Conservation (phyloP, 2,113 vertebrate genomes). For the Bufo bufo region DNA sequence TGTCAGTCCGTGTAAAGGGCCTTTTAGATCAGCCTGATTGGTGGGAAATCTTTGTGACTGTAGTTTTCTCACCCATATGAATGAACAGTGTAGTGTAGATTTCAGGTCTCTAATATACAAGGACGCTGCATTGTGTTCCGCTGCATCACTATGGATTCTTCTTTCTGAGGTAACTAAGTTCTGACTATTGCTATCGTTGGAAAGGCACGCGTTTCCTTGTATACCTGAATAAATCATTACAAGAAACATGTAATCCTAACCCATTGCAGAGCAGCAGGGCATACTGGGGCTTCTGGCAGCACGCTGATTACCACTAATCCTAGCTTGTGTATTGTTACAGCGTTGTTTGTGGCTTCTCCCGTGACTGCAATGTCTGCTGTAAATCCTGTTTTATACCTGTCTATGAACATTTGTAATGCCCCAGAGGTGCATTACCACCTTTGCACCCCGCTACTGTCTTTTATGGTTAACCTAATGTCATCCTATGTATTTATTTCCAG, state of each 20-base stretch:
- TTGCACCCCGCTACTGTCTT: no score
- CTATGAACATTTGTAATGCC: background rate
- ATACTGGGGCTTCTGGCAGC: conserved; percentile 36
- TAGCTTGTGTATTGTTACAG: conserved; percentile 8
- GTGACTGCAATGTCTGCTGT: background rate
- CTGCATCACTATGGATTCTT: conserved; percentile 35
- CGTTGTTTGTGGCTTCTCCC: background rate
- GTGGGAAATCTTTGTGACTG: no score
- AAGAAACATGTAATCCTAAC: conserved; percentile 36
- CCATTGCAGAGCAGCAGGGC: conserved; percentile 33
- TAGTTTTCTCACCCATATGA: conserved; percentile 9
- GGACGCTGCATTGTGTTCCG: background rate
- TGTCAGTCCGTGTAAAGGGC: no score
- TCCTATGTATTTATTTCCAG: no score
- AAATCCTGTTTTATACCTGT: background rate
- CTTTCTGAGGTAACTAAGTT: conserved; percentile 41
- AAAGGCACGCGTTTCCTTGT: conserved; percentile 34
- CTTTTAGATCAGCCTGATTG: no score
- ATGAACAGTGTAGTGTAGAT: conserved; percentile 7
- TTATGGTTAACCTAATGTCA: no score
- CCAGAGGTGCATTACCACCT: no score
- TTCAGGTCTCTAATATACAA: background rate
- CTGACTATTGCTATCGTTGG: conserved; percentile 36
- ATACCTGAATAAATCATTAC: conserved; percentile 47
- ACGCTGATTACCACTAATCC: background rate